Percentiles rank a stretch among this genome's conserved stretches.
These are phyloP conservation scores for Lycaena phlaeas DNA, from an alignment of 2,888 invertebrate species.

Conservation along the genomic window DNA sequence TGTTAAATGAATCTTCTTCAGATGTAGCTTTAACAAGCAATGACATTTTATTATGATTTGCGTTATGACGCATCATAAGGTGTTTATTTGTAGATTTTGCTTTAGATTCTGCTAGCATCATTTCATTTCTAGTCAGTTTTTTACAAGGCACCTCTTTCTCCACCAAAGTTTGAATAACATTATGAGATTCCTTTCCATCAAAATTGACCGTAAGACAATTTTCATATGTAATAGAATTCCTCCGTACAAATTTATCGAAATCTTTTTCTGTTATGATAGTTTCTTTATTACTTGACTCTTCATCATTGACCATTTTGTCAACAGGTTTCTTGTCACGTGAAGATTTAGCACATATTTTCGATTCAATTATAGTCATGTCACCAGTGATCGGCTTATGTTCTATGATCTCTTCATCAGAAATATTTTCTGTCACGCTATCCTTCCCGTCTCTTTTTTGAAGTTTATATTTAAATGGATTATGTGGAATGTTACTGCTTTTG, in stretches of 20 bases:
- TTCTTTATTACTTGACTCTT: conserved; percentile 40
- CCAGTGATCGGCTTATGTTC: conserved; percentile 34
- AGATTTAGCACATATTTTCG: conserved; percentile 14
- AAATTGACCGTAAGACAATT: conserved; percentile 51
- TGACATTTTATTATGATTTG: conserved; percentile 29
- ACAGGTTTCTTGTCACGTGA: conserved; percentile 35
- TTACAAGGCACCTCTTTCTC: conserved; percentile 38
- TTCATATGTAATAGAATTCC: conserved; percentile 58
- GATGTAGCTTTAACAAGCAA: conserved; percentile 24
- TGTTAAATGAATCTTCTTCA: conserved; percentile 35
- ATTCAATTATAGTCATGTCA: conserved; percentile 23
- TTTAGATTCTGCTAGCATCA: conserved; percentile 34
- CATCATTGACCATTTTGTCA: conserved; percentile 29
- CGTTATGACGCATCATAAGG: conserved; percentile 26
- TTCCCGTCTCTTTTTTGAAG: conserved; percentile 23
- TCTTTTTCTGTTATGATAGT: conserved; percentile 60
- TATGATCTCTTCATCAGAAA: conserved; percentile 32
- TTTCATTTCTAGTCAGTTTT: conserved; percentile 38
- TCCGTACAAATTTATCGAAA: conserved; percentile 60
- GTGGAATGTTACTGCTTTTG: conserved; percentile 35
- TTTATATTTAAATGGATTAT: conserved; percentile 34
- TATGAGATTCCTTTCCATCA: conserved; percentile 42
- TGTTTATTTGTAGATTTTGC: conserved; percentile 35
- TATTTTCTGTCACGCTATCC: conserved; percentile 21
- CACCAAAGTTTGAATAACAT: conserved; percentile 43